These are phyloP conservation scores for Platygyra sinensis DNA, from an alignment of 64 coral and sea anemone species.

Conservation along the genomic window DNA sequence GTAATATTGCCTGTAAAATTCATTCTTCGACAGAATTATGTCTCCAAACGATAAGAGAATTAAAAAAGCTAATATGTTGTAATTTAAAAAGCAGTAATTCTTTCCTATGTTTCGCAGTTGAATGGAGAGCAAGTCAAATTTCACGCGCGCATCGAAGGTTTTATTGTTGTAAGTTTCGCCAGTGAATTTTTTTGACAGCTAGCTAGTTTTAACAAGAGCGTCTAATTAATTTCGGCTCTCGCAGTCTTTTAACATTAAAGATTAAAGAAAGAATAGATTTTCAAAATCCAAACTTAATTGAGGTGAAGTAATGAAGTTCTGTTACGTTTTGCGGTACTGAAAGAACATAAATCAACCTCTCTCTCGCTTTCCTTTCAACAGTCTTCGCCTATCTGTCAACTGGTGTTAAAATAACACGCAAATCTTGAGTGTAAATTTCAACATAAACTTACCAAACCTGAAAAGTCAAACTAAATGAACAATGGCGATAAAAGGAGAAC, in stretches of 20 bases:
- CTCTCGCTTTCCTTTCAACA: neutral
- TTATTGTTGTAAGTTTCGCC: neutral
- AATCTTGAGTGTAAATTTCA: conserved; percentile 37
- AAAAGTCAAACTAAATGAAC: conserved; percentile 15
- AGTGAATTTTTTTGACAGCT: neutral
- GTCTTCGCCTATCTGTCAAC: neutral
- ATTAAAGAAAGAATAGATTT: conserved; percentile 1
- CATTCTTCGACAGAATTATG: neutral
- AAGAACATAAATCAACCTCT: neutral
- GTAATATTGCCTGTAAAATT: neutral
- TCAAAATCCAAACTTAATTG: neutral
- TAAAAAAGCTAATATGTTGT: neutral
- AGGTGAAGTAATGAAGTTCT: neutral
- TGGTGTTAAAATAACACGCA: neutral
- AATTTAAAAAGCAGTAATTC: conserved; percentile 39
- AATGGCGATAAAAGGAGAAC: conserved; percentile 26
- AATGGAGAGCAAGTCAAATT: neutral
- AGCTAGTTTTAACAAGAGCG: neutral
- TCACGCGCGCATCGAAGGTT: neutral
- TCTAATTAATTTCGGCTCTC: conserved; percentile 12
- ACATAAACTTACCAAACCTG: neutral
- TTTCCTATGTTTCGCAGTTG: neutral
- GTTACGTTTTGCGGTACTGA: neutral
- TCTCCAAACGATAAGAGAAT: neutral
- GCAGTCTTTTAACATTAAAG: neutral